Evolutionary conservation across 2,113 vertebrate species (phyloP).

Genomic region (Alectura lathami): DNA sequence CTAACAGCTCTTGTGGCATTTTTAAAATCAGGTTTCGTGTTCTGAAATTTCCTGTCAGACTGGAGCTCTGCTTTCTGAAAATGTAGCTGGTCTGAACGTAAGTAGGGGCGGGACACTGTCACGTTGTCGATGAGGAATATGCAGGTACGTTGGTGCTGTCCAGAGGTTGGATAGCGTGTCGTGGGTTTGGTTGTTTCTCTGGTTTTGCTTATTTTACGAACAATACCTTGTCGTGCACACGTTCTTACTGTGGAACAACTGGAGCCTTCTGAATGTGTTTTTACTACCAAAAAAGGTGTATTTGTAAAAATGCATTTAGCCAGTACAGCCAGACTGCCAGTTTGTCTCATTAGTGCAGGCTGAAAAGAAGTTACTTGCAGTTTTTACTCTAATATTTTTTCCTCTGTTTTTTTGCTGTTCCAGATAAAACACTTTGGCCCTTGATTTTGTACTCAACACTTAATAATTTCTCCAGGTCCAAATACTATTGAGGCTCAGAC

Average conservation of each 20-base stretch:
- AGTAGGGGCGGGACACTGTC: background rate
- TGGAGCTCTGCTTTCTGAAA: background rate
- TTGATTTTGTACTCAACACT: background rate
- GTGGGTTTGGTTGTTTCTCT: background rate
- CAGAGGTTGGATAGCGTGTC: fast-evolving
- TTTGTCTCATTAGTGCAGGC: constrained; percentile 16
- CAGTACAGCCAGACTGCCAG: background rate
- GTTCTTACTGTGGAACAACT: background rate
- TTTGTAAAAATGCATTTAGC: background rate
- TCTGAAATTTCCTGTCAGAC: background rate
- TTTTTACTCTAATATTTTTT: background rate
- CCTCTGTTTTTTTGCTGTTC: background rate
- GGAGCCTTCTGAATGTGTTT: background rate
- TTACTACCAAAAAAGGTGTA: background rate
- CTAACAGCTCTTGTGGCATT: background rate
- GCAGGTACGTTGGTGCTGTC: background rate
- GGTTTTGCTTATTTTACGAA: fast-evolving
- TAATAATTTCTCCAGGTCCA: background rate
- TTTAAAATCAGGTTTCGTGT: background rate
- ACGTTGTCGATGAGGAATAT: background rate
- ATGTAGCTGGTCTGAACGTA: fast-evolving
- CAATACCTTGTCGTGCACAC: background rate
- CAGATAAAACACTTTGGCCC: background rate
- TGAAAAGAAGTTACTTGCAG: constrained; percentile 34
- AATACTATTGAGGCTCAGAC: background rate